phyloP scores from a whole-genome alignment of 1,140 invertebrate species.

The Philopotamus ludificatus region DNA sequence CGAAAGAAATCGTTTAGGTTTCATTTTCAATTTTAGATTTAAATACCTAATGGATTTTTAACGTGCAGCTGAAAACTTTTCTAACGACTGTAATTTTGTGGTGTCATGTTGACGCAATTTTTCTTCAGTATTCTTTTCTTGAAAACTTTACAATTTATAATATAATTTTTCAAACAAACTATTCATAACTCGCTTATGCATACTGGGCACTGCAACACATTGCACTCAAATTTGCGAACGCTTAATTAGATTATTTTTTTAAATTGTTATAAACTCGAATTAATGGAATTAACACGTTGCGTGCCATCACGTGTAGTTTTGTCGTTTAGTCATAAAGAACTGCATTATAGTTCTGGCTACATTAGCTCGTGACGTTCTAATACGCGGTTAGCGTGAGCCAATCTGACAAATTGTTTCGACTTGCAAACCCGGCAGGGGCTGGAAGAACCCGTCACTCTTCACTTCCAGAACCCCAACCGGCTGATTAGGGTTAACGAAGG shows the following conservation, averaged over 20 bases:
- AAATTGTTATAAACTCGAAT: background rate
- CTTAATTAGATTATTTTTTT: background rate
- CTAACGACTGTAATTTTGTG: background rate
- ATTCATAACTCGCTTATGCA: background rate
- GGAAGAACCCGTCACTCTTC: background rate
- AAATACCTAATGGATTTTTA: background rate
- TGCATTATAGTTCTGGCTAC: background rate
- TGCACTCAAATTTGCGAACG: background rate
- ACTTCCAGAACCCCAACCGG: background rate
- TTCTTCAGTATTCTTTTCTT: too few species aligned
- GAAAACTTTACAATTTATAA: too few species aligned
- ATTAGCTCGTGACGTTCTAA: conserved; percentile 26
- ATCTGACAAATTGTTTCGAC: conserved; percentile 31
- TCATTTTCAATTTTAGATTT: background rate
- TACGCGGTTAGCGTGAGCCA: conserved; percentile 37
- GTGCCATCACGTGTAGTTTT: background rate
- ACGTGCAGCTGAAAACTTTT: background rate
- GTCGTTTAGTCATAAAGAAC: background rate
- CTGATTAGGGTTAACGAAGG: conserved; percentile 2
- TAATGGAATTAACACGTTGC: background rate
- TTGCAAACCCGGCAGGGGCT: background rate
- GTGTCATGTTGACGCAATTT: background rate
- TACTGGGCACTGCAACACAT: background rate
- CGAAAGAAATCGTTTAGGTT: too few species aligned
- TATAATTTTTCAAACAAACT: too few species aligned